These are phyloP conservation scores for Onchidella celtica DNA, from an alignment of 2,888 invertebrate genomes.

Conservation along the genomic window DNA sequence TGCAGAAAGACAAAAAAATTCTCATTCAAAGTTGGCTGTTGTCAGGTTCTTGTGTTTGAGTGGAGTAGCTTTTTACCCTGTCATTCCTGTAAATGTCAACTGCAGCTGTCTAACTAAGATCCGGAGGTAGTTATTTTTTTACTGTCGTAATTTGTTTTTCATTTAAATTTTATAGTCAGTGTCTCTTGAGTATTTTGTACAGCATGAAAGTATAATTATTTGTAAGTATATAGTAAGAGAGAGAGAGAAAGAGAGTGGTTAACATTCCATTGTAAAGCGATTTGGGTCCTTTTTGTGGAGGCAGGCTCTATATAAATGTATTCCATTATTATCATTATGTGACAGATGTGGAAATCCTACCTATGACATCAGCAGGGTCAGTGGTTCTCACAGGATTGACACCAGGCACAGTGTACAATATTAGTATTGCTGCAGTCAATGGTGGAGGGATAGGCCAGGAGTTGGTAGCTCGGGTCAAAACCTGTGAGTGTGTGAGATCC, in stretches of 20 bases:
- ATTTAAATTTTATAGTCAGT: neutral
- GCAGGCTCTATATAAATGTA: no score
- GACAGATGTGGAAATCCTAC: neutral
- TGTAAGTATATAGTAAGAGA: no score
- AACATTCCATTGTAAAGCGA: no score
- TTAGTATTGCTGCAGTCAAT: constrained; percentile 47
- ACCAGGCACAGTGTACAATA: constrained; percentile 43
- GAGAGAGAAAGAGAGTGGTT: no score
- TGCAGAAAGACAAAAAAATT: neutral
- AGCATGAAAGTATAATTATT: no score
- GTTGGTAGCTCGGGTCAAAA: constrained; percentile 25
- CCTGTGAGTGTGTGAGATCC: constrained; percentile 23
- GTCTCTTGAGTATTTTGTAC: no score
- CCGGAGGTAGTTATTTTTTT: neutral
- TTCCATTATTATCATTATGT: no score
- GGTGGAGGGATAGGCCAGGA: constrained; percentile 43
- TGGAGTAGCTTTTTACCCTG: neutral
- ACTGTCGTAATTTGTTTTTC: neutral
- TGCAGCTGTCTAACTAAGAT: neutral
- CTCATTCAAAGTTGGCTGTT: neutral
- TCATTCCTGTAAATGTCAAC: neutral
- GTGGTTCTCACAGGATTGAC: neutral
- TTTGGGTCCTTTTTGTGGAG: no score
- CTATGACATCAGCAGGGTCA: no score
- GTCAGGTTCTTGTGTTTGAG: neutral